Evolutionary conservation across 2,797 vertebrate genomes (phyloP).

Genomic region (Semotilus atromaculatus): DNA sequence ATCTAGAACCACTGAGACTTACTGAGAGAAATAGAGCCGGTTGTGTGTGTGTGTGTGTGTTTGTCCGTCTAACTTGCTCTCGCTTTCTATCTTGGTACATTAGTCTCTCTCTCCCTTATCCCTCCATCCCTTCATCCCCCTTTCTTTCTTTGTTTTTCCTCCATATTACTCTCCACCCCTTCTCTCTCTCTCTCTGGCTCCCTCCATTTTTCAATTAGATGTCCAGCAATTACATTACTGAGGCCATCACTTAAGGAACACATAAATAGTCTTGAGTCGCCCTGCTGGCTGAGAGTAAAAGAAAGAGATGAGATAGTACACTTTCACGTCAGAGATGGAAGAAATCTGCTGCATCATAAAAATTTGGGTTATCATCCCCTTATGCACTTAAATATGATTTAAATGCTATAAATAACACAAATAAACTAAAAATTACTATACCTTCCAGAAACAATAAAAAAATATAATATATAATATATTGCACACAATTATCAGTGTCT

Average conservation of each 20-base stretch:
- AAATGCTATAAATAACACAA: neutral
- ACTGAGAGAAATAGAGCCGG: slow-evolving; percentile 72
- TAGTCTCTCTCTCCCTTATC: slow-evolving; percentile 8
- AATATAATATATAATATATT: neutral
- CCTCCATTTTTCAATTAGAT: slow-evolving; percentile 71
- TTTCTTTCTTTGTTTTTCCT: slow-evolving; percentile 31
- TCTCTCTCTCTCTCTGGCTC: slow-evolving; percentile 21
- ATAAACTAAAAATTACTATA: neutral
- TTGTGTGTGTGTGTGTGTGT: slow-evolving; percentile 34
- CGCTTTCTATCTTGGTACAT: slow-evolving; percentile 20
- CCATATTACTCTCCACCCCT: neutral
- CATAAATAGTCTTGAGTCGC: slow-evolving; percentile 71
- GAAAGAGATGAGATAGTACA: slow-evolving; percentile 49
- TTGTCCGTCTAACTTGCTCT: slow-evolving; percentile 1
- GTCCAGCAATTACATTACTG: slow-evolving; percentile 74
- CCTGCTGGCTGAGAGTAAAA: slow-evolving; percentile 58
- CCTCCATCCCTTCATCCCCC: slow-evolving; percentile 22
- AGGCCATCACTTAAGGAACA: slow-evolving; percentile 73
- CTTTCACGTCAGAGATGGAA: slow-evolving; percentile 29
- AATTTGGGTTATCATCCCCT: neutral
- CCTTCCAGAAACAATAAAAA: neutral
- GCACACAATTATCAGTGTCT: neutral
- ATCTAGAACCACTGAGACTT: slow-evolving; percentile 70
- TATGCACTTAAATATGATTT: slow-evolving; percentile 2
- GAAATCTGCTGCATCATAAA: slow-evolving; percentile 18